Evolutionary conservation across 2,888 invertebrate species (phyloP).

Genomic region (Sinelater perroti): DNA sequence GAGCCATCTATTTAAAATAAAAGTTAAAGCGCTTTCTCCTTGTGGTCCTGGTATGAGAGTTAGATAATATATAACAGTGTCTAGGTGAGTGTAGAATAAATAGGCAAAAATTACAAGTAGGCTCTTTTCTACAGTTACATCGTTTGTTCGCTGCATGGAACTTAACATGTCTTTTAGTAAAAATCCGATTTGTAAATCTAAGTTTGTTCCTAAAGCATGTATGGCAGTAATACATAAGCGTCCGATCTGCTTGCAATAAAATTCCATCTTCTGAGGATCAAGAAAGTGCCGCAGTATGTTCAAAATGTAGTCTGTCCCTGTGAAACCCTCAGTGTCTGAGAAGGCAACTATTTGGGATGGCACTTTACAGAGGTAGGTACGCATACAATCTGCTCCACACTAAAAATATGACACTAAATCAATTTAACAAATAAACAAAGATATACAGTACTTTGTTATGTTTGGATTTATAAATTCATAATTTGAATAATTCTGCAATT

Average conservation of each 20-base stretch:
- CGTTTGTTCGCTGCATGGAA: constrained; percentile 37
- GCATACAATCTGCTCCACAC: constrained; percentile 37
- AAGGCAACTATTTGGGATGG: constrained; percentile 31
- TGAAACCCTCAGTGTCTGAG: constrained; percentile 32
- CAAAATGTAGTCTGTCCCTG: constrained; percentile 39
- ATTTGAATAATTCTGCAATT: too few species aligned
- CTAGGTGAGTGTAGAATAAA: constrained; percentile 38
- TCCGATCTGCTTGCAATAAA: constrained; percentile 35
- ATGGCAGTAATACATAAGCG: constrained; percentile 40
- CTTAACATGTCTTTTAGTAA: constrained; percentile 37
- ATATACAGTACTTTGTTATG: too few species aligned
- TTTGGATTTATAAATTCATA: too few species aligned
- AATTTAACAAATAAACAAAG: not conserved
- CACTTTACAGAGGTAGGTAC: constrained; percentile 36
- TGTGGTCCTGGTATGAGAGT: constrained; percentile 42
- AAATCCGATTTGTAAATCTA: constrained; percentile 35
- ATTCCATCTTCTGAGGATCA: constrained; percentile 36
- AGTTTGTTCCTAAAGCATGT: constrained; percentile 32
- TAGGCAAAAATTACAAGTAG: constrained; percentile 39
- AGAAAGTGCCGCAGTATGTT: constrained; percentile 38
- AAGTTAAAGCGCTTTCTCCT: constrained; percentile 41
- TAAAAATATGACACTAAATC: constrained; percentile 11
- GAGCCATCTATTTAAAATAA: constrained; percentile 38
- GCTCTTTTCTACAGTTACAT: constrained; percentile 29
- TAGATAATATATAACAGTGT: constrained; percentile 33